A percentile compares a stretch with the other conserved stretches of the same genome.
These are phyloP conservation scores for Poeciliopsis retropinna DNA, from an alignment of 2,113 vertebrate species.

Conservation along the genomic window DNA sequence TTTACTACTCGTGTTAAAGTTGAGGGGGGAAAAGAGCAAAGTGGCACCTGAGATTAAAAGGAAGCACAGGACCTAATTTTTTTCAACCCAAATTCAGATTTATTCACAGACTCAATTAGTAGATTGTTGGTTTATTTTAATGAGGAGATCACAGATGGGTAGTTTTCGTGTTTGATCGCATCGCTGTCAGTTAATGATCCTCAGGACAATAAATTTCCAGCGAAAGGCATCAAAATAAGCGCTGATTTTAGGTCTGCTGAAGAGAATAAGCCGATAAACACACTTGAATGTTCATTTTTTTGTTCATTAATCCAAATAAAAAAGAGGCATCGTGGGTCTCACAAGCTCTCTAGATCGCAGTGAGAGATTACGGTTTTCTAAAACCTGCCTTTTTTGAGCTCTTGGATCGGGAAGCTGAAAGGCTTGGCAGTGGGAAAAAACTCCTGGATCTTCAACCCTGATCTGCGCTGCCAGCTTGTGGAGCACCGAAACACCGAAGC, in stretches of 20 bases:
- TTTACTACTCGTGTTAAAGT: slow-evolving; percentile 10
- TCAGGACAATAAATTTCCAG: slow-evolving; percentile 56
- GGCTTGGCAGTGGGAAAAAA: slow-evolving; percentile 8
- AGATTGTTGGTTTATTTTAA: slow-evolving; percentile 54
- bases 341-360: slow-evolving; percentile 30
- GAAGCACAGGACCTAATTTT: neutral
- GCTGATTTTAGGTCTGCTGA: slow-evolving; percentile 59
- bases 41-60: slow-evolving; percentile 15
- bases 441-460: slow-evolving; percentile 25
- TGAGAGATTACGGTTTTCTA: slow-evolving; percentile 8
- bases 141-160: slow-evolving; percentile 25
- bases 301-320: slow-evolving; percentile 44
- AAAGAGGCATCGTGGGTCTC: slow-evolving; percentile 48
- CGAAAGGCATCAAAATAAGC: slow-evolving; percentile 61
- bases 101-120: slow-evolving; percentile 47
- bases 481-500: slow-evolving; percentile 2
- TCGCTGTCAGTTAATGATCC: slow-evolving; percentile 49
- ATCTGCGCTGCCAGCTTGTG: neutral
- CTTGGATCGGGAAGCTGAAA: slow-evolving; percentile 26
- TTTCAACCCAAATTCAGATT: slow-evolving; percentile 6
- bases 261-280: slow-evolving; percentile 68
- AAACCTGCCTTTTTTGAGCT: slow-evolving; percentile 4
- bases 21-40: slow-evolving; percentile 35
- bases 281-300: slow-evolving; percentile 63
- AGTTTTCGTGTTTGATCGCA: slow-evolving; percentile 37